A percentile compares a stretch with the other conserved stretches of the same genome.
These are phyloP conservation scores for Rhinoptilus africanus DNA, from an alignment of 2,113 vertebrate genomes.

Conservation along the genomic window DNA sequence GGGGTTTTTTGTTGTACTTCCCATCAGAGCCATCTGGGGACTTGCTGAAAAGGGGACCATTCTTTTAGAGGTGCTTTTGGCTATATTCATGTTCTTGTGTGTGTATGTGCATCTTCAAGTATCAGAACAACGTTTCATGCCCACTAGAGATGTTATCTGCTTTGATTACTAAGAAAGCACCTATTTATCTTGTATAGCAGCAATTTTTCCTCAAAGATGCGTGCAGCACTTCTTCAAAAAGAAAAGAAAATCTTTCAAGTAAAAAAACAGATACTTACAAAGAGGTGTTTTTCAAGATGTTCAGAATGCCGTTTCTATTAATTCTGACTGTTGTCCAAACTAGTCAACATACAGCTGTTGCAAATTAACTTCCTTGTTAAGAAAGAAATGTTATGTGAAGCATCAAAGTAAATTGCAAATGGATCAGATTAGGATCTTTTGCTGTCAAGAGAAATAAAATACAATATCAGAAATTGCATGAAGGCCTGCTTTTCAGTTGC, in stretches of 20 bases:
- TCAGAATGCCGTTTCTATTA: neutral
- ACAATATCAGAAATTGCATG: neutral
- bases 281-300: neutral
- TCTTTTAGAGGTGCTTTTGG: neutral
- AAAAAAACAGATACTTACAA: neutral
- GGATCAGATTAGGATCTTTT: neutral
- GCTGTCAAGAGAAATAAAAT: neutral
- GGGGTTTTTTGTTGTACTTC: neutral
- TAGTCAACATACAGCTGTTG: slow-evolving; percentile 22
- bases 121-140: neutral
- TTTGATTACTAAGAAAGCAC: neutral
- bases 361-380: slow-evolving; percentile 34
- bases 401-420: slow-evolving; percentile 5
- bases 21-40: neutral
- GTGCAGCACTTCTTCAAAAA: neutral
- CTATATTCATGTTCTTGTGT: neutral
- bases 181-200: neutral
- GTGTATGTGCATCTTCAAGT: neutral
- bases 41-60: neutral
- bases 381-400: neutral
- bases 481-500: neutral
- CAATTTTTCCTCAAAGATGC: neutral
- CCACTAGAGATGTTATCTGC: neutral
- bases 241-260: neutral
- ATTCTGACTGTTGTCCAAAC: neutral